Conservation (phyloP, 1,140 invertebrate genomes). For the Formica selysi region DNA sequence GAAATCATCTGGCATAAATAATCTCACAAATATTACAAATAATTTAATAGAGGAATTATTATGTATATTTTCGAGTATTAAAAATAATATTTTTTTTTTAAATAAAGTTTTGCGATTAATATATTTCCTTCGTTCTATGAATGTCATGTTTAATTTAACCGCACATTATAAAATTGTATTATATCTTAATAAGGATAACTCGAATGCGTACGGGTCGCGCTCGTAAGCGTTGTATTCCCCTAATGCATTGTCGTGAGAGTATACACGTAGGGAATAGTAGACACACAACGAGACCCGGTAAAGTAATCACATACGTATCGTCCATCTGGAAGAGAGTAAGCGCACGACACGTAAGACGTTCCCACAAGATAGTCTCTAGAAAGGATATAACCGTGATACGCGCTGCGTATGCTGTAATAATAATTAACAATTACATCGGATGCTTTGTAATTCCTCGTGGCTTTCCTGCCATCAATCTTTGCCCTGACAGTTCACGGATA, state of each 20-base stretch:
- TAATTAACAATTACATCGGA: constrained; percentile 42
- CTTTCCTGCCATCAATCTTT: background rate
- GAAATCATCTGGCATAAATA: too few relatives aligned
- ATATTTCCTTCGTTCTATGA: background rate
- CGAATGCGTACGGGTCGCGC: constrained; percentile 27
- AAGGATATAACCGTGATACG: constrained; percentile 22
- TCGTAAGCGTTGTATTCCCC: constrained; percentile 50
- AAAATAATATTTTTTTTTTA: too few relatives aligned
- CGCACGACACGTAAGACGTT: constrained; percentile 38
- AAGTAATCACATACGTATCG: constrained; percentile 37
- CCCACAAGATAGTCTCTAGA: constrained; percentile 36
- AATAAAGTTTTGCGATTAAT: background rate
- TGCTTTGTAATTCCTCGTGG: background rate
- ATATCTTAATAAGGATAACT: constrained; percentile 55
- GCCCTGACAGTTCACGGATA: background rate
- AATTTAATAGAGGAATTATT: background rate
- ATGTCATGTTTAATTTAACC: background rate
- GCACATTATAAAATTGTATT: constrained; percentile 12
- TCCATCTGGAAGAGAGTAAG: constrained; percentile 35
- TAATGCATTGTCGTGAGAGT: constrained; percentile 50
- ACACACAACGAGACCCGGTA: constrained; percentile 29
- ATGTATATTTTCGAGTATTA: background rate
- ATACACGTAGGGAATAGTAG: constrained; percentile 40
- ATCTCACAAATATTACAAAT: background rate
- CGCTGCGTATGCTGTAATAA: constrained; percentile 26